A percentile compares a stretch with the other conserved stretches of the same genome.
phyloP scores from a whole-genome alignment of 1,140 invertebrate genomes.

The Carposina sasakii region DNA sequence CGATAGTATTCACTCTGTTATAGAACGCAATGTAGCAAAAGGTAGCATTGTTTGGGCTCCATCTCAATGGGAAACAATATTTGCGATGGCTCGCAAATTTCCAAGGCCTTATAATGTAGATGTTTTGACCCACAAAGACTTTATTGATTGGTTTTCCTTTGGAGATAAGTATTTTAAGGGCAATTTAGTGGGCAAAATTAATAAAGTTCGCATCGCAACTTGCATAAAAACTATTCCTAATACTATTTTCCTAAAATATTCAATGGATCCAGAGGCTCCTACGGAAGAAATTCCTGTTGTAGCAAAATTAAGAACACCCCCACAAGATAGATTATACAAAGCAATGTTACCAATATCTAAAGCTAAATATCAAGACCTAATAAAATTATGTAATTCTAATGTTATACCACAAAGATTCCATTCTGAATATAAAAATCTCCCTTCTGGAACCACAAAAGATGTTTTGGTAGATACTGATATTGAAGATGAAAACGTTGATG shows the following conservation, averaged over 20 bases:
- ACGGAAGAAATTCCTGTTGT: constrained; percentile 18
- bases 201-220: not conserved
- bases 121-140: constrained; percentile 8
- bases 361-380: constrained; percentile 18
- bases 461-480: too few relatives aligned
- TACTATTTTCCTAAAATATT: not conserved
- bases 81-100: constrained; percentile 10
- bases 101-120: constrained; percentile 14
- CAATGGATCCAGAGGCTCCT: constrained; percentile 3
- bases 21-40: constrained; percentile 8
- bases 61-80: constrained; percentile 6
- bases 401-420: too few relatives aligned
- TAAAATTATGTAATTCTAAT: constrained; percentile 17
- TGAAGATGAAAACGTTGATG: too few relatives aligned
- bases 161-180: constrained; percentile 3
- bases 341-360: constrained; percentile 11
- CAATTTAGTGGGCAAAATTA: constrained; percentile 6
- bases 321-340: constrained; percentile 30
- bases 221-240: not conserved
- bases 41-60: not conserved
- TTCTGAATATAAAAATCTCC: too few relatives aligned
- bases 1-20: constrained; percentile 11
- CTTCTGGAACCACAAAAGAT: too few relatives aligned
- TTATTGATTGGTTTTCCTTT: constrained; percentile 3
- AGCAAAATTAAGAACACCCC: constrained; percentile 30